These are phyloP conservation scores for Coronaproctus castanopsis DNA, from an alignment of 2,888 invertebrate species.

Conservation along the genomic window DNA sequence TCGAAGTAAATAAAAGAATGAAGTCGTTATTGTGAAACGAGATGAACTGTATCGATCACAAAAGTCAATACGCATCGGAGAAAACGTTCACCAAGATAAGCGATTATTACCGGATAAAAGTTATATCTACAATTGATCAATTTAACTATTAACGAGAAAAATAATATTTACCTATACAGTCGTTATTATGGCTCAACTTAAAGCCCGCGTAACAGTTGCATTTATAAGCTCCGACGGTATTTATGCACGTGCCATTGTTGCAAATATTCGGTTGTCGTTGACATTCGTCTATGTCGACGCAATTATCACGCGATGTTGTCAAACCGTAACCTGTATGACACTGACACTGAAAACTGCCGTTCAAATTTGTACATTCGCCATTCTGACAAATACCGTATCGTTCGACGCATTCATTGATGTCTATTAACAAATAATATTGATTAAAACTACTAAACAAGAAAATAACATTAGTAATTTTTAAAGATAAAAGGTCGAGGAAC, in stretches of 20 bases:
- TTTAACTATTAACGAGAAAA: too few relatives aligned
- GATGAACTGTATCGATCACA: too few relatives aligned
- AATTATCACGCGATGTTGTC: slow-evolving; percentile 40
- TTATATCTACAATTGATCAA: too few relatives aligned
- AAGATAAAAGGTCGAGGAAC: not conserved
- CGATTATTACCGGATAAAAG: too few relatives aligned
- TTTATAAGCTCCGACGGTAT: slow-evolving; percentile 45
- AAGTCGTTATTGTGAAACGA: too few relatives aligned
- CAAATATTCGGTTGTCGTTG: slow-evolving; percentile 48
- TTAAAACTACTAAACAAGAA: not conserved
- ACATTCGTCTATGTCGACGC: slow-evolving; percentile 54
- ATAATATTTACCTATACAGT: slow-evolving; percentile 42
- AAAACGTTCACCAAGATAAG: too few relatives aligned
- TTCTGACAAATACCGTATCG: slow-evolving; percentile 44
- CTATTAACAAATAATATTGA: slow-evolving; percentile 24
- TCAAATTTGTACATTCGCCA: slow-evolving; percentile 55
- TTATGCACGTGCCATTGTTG: slow-evolving; percentile 55
- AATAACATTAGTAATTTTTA: not conserved
- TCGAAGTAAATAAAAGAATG: too few relatives aligned
- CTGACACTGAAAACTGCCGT: slow-evolving; percentile 57
- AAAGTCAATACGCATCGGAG: too few relatives aligned
- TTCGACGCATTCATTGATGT: slow-evolving; percentile 56
- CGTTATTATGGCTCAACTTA: slow-evolving; percentile 53
- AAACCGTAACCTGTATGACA: slow-evolving; percentile 53
- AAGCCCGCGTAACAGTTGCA: slow-evolving; percentile 58